Base-by-base conservation (phyloP, 2,113 vertebrate genomes). In the Neogale vison region DNA sequence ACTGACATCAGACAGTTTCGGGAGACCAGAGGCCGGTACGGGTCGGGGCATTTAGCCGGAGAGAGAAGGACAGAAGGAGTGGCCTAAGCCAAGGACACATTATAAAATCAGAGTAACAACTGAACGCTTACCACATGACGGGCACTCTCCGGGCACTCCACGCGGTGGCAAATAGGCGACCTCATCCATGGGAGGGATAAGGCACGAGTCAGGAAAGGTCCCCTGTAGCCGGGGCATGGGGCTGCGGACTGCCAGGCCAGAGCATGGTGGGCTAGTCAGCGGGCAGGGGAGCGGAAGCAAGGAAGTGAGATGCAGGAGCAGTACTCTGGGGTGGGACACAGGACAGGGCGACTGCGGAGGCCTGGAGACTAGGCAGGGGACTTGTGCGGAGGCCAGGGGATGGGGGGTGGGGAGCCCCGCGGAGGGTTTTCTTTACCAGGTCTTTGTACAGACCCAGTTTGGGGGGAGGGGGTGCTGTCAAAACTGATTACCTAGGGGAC, bases 1-100 rank as follows among this genome's bases (percentile, higher is more conserved):
- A 24, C 81, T 26, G 14, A 69, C 26, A 45, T 57, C 21, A n/a
- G 76, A 59, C 34, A 42, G 14, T 85, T 65, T 23, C 2, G 3
- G 39, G 72, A 63, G 36, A 74, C 9, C 31, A 80, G 80, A 93
- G 59, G 47, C 24, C 2, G 67, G 36, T 24, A 55, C 42, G 1
- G 24, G 4, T 18, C 5, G 17, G 13, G 11, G 7, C 0, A 8
- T 1, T 21, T 23, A 34, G 42, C n/a, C 36, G 36, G 24, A 45
- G 1, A 63, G 86, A 57, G 11, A 36, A 24, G 80, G 67, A 65
- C 2, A 6, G 3, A 47, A 91, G 39, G 29, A 65, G 15, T 0
- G 1, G 34, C 31, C 31, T 5, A 39, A 65, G 34, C 63, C 74
- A 77, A 96, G 52, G 77, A 45, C 1, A 39, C 77, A 55, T 47